phyloP scores from a whole-genome alignment of 1,140 invertebrate genomes.

The Eupristina koningsbergeri region DNA sequence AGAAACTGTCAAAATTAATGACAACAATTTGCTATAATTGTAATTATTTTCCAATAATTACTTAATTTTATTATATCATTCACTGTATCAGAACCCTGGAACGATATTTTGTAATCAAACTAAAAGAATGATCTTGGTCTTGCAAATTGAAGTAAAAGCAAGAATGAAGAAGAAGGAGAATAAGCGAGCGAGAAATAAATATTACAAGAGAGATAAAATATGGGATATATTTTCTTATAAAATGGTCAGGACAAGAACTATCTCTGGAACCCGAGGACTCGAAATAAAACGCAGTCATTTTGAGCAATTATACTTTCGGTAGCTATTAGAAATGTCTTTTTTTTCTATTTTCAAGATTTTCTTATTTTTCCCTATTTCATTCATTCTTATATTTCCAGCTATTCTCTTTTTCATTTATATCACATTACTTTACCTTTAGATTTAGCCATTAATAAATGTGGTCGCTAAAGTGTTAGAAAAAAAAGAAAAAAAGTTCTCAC shows the following conservation, averaged over 20 bases:
- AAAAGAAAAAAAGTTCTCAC: background rate
- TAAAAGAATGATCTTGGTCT: background rate
- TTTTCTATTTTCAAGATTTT: constrained; percentile 27
- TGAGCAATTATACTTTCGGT: constrained; percentile 60
- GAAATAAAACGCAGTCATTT: constrained; percentile 61
- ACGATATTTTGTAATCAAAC: constrained; percentile 20
- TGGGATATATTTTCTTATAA: background rate
- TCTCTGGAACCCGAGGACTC: constrained; percentile 49
- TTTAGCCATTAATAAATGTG: constrained; percentile 27
- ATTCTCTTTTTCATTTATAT: background rate
- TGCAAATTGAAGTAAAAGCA: no score
- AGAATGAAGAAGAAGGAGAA: background rate
- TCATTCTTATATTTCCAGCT: constrained; percentile 38
- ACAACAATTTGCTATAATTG: background rate
- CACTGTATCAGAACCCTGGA: background rate
- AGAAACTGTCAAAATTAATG: background rate
- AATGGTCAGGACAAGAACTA: constrained; percentile 3
- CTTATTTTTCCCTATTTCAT: background rate
- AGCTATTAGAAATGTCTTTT: constrained; percentile 44
- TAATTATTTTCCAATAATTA: background rate
- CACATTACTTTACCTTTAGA: constrained; percentile 13
- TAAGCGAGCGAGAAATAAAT: background rate
- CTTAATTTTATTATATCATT: constrained; percentile 20
- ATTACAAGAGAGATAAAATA: background rate
- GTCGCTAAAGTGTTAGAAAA: constrained; percentile 11